Evolutionary conservation across 2,888 invertebrate species (phyloP), one percentile per base, ranked within the genome.

Genomic region (Sesia apiformis): DNA sequence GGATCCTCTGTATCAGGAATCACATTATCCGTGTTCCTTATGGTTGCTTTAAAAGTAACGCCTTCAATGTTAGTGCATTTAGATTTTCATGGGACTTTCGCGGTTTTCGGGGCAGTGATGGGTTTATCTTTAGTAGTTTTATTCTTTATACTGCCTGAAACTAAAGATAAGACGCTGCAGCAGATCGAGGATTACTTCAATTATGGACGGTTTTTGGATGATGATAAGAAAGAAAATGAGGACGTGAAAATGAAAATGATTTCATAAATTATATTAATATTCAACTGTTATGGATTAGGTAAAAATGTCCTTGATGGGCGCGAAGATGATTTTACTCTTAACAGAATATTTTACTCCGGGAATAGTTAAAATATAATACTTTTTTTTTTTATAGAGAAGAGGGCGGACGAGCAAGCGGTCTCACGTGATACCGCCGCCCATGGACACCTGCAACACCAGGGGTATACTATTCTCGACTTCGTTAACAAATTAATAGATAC

Each of bases 1-100:
- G 83, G 81, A 0, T 66, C 74, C 5, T 59, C 70, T 0, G 58
- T 71, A 0, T 61, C 70, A 0, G 81, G 83, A 0, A 55, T 70
- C 0, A 56, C 71, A 3, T 49, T 80, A 7, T 76, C 78, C 0
- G 3, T 75, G 0, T 55, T 57, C 7, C 50, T 81, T 0, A 67
- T 76, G 60, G n/a, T 68, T 3, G 67, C 64, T 3, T 63, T 84
- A 6, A 74, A 83, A 59, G 54, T 73, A 0, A 76, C 80, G 0
- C 73, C 77, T 1, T 65, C 69, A 57, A 59, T 84, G 38, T 55
- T 84, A 3, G 62, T 57, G 0, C 64, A 59, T 50, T 55, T 74
- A 0, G 67, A 76, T 53, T 73, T 81, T 0, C 70, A 81, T 43
- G 84, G 84, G 0, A 80, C 79, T 0, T 84, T 84, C 54, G 64